Evolutionary conservation across 2,888 invertebrate genomes (phyloP), one percentile per base, ranked within the genome.

Genomic region (Rhogogaster chlorosoma): DNA sequence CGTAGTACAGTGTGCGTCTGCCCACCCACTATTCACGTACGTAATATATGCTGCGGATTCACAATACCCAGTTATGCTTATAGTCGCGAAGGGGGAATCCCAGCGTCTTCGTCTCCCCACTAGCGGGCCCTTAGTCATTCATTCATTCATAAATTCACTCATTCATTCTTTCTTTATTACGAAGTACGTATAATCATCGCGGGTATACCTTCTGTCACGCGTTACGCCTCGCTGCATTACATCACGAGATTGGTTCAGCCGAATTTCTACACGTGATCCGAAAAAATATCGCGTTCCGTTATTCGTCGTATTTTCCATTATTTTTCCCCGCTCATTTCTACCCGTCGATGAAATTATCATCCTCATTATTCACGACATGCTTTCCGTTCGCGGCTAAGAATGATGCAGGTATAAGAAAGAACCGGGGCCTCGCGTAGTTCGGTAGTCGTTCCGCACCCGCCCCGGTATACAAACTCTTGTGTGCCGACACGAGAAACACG

Each of bases 401-500:
- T 26, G 9, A 53, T n/a, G 12, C 26, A 61, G 61, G 61, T 61
- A 61, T 22, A 42, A 38, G 26, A 42, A 61, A 26, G 75, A 26
- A 22, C 10, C 26, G 53, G 49, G 77, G 26, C 1, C 29, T 7
- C 61, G 80, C 80, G 80, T 80, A 80, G 22, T 61, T 32, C 80
- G 80, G 80, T 80, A 80, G 80, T 80, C 80, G 80, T 80, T 38
- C 80, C 80, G 38, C 61, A 61, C 38, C 80, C 80, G 61, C 67
- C 64, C 45, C 1, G 67, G 32, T 32, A 22, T 53, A 53, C n/a
- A 45, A 45, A 45, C 75, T 57, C 67, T 73, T 42, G 18, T 73
- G 82, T 32, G 82, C 73, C 61, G 80, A 80, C 80, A 80, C 61
- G 80, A 80, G 80, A 80, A 61, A 80, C 80, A 83, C 71, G 83